Conservation (phyloP, 2,888 invertebrate genomes). For the Syrphus vitripennis region DNA sequence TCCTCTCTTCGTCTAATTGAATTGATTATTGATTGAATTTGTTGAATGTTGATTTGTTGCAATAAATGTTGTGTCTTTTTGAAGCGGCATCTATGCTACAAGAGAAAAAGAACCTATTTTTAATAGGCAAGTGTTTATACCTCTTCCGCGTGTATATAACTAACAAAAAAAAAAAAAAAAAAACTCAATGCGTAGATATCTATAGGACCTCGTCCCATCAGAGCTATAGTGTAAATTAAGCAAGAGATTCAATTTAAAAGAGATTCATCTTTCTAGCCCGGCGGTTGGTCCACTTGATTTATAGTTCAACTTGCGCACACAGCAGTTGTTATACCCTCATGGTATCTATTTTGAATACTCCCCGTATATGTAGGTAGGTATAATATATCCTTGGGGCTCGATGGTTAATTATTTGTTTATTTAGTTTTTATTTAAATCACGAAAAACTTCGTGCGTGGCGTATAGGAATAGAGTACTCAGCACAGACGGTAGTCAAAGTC, state of each 20-base stretch:
- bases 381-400: slow-evolving; percentile 38
- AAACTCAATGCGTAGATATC: not conserved
- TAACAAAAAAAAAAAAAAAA: not conserved
- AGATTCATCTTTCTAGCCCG: slow-evolving; percentile 64
- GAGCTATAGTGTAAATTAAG: slow-evolving; percentile 41
- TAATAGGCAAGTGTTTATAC: slow-evolving; percentile 36
- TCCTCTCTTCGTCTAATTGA: slow-evolving; percentile 52
- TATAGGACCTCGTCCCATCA: slow-evolving; percentile 10
- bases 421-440: slow-evolving; percentile 35
- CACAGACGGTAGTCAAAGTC: slow-evolving; percentile 49
- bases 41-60: slow-evolving; percentile 70
- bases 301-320: slow-evolving; percentile 36
- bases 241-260: slow-evolving; percentile 65
- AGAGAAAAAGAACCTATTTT: slow-evolving; percentile 43
- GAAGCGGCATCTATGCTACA: slow-evolving; percentile 37
- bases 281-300: slow-evolving; percentile 69
- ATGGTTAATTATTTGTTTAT: slow-evolving; percentile 56
- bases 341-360: not conserved
- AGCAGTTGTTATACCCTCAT: not conserved
- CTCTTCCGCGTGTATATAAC: slow-evolving; percentile 54
- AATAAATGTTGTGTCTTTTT: slow-evolving; percentile 62
- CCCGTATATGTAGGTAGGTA: not conserved
- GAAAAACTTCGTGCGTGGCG: slow-evolving; percentile 16
- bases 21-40: slow-evolving; percentile 72
- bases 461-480: no score